A percentile compares a stretch with the other conserved stretches of the same genome.
phyloP scores from a whole-genome alignment of 2,888 invertebrate genomes.

The Hofmannophila pseudospretella region DNA sequence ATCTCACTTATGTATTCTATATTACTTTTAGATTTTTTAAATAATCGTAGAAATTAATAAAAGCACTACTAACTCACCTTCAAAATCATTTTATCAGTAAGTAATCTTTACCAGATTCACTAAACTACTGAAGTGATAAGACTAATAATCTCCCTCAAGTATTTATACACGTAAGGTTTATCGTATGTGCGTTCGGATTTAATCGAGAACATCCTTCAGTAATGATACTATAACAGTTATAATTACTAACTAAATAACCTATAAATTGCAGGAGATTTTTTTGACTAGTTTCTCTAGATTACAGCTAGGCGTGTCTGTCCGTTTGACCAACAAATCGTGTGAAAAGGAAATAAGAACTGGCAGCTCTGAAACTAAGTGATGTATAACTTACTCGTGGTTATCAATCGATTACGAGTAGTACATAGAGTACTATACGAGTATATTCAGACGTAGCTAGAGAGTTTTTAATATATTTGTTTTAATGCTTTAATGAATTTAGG shows the following conservation, averaged over 20 bases:
- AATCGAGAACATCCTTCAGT: constrained; percentile 36
- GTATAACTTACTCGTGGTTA: too few relatives aligned
- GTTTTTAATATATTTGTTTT: too few relatives aligned
- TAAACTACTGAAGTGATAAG: constrained; percentile 26
- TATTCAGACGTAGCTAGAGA: too few relatives aligned
- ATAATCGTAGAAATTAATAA: too few relatives aligned
- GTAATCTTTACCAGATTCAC: constrained; percentile 29
- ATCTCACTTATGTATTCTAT: too few relatives aligned
- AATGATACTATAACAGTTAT: not conserved
- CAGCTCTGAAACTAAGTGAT: too few relatives aligned
- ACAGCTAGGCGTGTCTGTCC: not conserved
- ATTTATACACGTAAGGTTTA: constrained; percentile 41
- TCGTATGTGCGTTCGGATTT: constrained; percentile 32
- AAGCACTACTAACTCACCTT: constrained; percentile 38
- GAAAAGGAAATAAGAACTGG: too few relatives aligned
- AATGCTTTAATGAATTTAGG: too few relatives aligned
- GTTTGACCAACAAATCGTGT: too few relatives aligned
- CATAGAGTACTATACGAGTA: too few relatives aligned
- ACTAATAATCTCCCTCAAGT: constrained; percentile 29
- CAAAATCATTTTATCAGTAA: constrained; percentile 49
- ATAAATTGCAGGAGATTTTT: not conserved
- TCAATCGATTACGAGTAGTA: too few relatives aligned
- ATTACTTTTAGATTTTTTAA: too few relatives aligned
- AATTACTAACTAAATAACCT: not conserved
- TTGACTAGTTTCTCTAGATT: constrained; percentile 1